These are phyloP conservation scores for Hemicentrotus pulcherrimus DNA, from an alignment of 35 echinoderm and acorn worm genomes.

Conservation along the genomic window DNA sequence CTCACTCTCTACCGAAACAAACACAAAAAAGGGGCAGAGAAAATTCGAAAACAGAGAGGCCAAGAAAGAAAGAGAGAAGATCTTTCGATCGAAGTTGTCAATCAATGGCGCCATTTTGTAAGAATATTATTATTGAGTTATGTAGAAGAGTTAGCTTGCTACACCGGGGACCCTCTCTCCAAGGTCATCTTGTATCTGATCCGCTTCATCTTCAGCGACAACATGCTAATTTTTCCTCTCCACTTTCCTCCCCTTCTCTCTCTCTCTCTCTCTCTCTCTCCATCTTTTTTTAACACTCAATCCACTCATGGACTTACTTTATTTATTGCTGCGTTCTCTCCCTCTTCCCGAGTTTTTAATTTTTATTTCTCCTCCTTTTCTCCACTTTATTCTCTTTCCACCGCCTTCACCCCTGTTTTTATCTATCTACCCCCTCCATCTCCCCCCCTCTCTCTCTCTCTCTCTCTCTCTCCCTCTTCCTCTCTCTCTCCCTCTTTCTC, in stretches of 20 bases:
- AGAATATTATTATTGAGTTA: constrained; percentile 47
- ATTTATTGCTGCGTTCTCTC: too few relatives aligned
- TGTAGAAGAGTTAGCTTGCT: constrained; percentile 13
- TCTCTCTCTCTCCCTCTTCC: neutral
- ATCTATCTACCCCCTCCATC: neutral
- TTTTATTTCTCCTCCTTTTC: too few relatives aligned
- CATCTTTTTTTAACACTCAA: neutral
- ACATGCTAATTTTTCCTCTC: constrained; percentile 35
- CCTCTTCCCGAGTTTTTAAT: too few relatives aligned
- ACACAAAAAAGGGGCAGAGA: constrained; percentile 7
- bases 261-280: neutral
- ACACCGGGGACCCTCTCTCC: neutral
- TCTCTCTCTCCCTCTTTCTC: neutral
- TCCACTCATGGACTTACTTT: too few relatives aligned
- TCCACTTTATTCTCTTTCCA: too few relatives aligned
- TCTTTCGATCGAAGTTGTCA: constrained; percentile 29
- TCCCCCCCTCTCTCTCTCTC: neutral
- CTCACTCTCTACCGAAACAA: neutral
- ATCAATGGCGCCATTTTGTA: constrained; percentile 23
- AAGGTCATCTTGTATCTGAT: constrained; percentile 42
- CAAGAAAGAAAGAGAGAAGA: neutral
- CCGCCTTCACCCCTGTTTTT: neutral
- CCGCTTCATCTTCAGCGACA: constrained; percentile 30
- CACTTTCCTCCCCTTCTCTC: neutral
- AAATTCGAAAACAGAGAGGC: neutral